Base-by-base conservation (phyloP, 2,797 vertebrate species). In the Anisognathus igniventris region DNA sequence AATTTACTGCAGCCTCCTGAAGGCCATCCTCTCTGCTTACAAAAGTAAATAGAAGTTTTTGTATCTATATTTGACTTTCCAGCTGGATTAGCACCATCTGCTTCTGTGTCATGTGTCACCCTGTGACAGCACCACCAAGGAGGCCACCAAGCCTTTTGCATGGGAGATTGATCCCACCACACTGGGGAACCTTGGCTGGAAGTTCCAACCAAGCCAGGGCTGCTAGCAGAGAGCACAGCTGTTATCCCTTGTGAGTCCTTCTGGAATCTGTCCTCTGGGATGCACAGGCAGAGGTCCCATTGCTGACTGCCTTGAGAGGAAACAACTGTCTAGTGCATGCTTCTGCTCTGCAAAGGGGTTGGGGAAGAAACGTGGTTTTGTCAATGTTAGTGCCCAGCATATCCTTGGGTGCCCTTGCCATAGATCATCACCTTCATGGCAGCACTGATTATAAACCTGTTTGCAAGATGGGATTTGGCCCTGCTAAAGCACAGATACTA, bases 391-490 rank as follows among this genome's bases (percentile, higher is more conserved):
- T 54, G 14, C 35, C 24, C 48, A 44, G 40, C 4, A 5, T 7
- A 22, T 14, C 25, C 4, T 0, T 10, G 21, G 15, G 10, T 2
- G 1, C 4, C 3, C 30, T 86, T 72, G 19, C 22, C 0, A 0
- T 16, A 88, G 64, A 78, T 28, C 58, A 68, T 35, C 2, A 6
- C 27, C 2, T 2, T 19, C 10, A 5, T 0, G 2, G 70, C 31
- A 53, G 47, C 27, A 57, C n/a, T 64, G 64, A 45, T 35, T 28
- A 64, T 24, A 71, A 88, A 74, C 12, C 39, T 53, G 1, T 44
- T 76, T 64, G 27, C 39, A 80, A 40, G 42, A 65, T 15, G 35
- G 57, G 70, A 56, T 54, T 79, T 0, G 0, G 40, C 19, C 44
- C 71, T 28, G 8, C 33, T 66, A 54, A 90, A 61, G 71, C 1